Evolutionary conservation across 2,113 vertebrate genomes (phyloP).

Genomic region (Gila orcuttii): DNA sequence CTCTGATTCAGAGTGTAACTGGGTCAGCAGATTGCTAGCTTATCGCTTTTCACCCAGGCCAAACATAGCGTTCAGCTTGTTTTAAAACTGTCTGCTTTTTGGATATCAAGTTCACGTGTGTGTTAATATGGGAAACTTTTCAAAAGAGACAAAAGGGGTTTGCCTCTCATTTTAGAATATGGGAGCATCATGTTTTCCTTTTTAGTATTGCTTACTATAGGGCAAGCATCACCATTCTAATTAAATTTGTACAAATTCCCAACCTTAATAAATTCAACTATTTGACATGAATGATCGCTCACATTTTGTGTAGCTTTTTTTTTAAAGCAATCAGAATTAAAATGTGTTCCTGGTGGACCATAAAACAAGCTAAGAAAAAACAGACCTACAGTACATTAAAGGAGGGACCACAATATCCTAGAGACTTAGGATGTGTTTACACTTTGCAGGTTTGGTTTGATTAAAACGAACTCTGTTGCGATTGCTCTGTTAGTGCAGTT

Average conservation of each 20-base stretch:
- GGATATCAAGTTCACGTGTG: background rate
- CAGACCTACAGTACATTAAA: background rate
- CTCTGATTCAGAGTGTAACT: slow-evolving; percentile 9
- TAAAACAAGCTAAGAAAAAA: background rate
- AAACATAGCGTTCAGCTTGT: slow-evolving; percentile 36
- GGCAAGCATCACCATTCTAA: background rate
- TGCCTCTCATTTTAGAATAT: background rate
- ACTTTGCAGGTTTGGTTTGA: too few relatives aligned
- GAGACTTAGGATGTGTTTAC: background rate
- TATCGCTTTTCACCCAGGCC: slow-evolving; percentile 40
- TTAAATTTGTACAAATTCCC: background rate
- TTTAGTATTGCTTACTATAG: background rate
- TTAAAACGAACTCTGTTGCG: too few relatives aligned
- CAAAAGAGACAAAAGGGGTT: background rate
- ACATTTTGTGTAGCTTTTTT: background rate
- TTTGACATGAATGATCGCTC: background rate
- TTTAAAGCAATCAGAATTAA: background rate
- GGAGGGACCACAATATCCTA: background rate
- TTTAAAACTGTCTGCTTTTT: slow-evolving; percentile 46
- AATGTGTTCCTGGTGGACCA: background rate
- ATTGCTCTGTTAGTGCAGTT: too few relatives aligned
- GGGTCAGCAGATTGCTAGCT: slow-evolving; percentile 26
- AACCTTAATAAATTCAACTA: background rate
- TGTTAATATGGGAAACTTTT: background rate
- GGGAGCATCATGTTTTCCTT: background rate